These are phyloP conservation scores for Trichosurus vulpecula DNA, from an alignment of 2,797 vertebrate species.

Conservation along the genomic window DNA sequence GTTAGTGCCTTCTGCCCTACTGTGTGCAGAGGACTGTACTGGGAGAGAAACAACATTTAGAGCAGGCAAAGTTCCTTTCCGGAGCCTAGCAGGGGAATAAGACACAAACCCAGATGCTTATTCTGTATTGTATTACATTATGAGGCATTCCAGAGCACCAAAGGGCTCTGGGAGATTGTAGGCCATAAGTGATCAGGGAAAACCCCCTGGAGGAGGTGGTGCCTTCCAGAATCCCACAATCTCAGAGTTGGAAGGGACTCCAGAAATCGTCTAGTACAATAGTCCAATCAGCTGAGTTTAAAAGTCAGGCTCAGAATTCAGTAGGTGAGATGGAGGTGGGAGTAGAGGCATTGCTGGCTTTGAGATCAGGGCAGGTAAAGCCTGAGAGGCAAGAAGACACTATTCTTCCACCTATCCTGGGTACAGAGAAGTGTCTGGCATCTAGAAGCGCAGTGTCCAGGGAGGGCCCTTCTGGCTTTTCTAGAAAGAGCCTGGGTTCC, in stretches of 20 bases:
- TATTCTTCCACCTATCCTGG: neutral
- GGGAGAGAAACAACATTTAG: neutral
- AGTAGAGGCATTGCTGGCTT: neutral
- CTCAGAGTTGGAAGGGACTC: neutral
- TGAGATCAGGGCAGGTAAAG: neutral
- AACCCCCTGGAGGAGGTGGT: neutral
- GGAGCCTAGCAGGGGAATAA: neutral
- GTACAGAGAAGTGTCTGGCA: neutral
- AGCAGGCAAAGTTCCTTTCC: neutral
- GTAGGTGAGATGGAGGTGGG: neutral
- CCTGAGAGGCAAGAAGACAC: neutral
- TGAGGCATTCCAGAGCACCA: neutral
- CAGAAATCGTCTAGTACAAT: neutral
- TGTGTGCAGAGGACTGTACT: neutral
- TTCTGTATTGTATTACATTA: neutral
- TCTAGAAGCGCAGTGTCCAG: neutral
- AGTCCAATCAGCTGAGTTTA: neutral
- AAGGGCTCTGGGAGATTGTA: neutral
- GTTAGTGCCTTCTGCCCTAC: neutral
- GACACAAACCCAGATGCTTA: neutral
- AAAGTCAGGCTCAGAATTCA: neutral
- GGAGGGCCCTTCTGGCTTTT: neutral
- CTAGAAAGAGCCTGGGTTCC: rapidly evolving
- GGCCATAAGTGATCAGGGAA: neutral
- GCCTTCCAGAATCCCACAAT: neutral